Conservation (phyloP, 2,888 invertebrate genomes). For the Anarsia innoxiella region DNA sequence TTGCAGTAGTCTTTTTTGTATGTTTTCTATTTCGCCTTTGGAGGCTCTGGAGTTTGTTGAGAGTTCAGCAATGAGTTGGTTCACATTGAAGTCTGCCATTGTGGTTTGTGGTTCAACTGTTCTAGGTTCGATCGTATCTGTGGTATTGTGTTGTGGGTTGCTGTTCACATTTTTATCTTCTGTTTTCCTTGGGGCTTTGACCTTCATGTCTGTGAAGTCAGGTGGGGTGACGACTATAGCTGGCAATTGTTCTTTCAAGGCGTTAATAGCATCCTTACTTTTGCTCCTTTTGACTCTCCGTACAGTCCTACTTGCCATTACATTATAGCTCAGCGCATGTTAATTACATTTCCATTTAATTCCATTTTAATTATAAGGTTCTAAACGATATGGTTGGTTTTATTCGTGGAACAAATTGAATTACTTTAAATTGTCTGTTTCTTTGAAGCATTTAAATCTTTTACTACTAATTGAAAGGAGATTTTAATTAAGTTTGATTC, state of each 20-base stretch:
- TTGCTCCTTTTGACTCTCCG: conserved; percentile 83
- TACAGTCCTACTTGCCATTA: conserved; percentile 81
- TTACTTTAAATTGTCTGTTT: conserved; percentile 20
- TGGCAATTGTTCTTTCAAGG: conserved; percentile 35
- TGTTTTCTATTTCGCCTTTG: conserved; percentile 60
- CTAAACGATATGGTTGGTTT: neutral
- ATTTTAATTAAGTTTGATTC: neutral
- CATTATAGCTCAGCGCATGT: conserved; percentile 63
- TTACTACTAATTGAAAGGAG: neutral
- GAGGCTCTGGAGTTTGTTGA: conserved; percentile 64
- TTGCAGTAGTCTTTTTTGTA: conserved; percentile 57
- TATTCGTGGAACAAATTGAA: conserved; percentile 10
- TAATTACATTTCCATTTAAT: conserved; percentile 41
- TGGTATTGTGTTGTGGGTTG: conserved; percentile 22
- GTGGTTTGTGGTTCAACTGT: conserved; percentile 28
- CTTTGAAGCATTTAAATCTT: conserved; percentile 33
- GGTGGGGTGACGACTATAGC: conserved; percentile 56
- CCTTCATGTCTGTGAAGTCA: conserved; percentile 51
- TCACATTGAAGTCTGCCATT: conserved; percentile 59
- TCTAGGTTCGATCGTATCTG: conserved; percentile 17
- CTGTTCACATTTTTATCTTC: conserved; percentile 27
- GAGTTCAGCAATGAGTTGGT: conserved; percentile 59
- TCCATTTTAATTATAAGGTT: neutral
- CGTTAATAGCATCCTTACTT: conserved; percentile 40
- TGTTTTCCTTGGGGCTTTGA: conserved; percentile 39